Evolutionary conservation across 2,888 invertebrate species (phyloP).

Genomic region (Boloria euphrosyne): DNA sequence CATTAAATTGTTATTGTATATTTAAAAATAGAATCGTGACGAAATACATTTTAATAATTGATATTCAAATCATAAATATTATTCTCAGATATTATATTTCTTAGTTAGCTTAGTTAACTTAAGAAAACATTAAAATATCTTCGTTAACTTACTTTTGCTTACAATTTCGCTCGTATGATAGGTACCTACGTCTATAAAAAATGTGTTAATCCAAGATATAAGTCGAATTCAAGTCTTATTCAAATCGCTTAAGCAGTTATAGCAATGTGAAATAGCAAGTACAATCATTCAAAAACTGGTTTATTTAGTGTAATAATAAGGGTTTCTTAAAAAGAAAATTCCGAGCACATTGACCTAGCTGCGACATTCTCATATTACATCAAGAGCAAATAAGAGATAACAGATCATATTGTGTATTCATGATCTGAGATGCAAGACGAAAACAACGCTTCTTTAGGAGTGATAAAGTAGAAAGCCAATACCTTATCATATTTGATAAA

Average conservation of each 20-base stretch:
- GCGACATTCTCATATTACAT: conserved; percentile 14
- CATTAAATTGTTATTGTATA: neutral
- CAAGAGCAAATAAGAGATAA: conserved; percentile 20
- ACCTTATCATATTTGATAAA: conserved; percentile 11
- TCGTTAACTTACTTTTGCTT: no score
- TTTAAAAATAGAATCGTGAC: neutral
- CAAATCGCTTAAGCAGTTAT: no score
- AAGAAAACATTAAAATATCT: no score
- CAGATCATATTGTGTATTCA: conserved; percentile 24
- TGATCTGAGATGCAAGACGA: conserved; percentile 17
- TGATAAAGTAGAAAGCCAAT: conserved; percentile 24
- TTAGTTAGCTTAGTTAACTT: no score
- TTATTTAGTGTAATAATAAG: no score
- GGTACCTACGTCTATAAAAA: no score
- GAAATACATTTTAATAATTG: neutral
- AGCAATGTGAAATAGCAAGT: neutral
- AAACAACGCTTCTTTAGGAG: conserved; percentile 21
- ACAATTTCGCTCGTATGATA: no score
- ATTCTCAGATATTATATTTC: no score
- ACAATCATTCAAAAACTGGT: neutral
- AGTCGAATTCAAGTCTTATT: no score
- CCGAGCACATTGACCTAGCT: conserved; percentile 10
- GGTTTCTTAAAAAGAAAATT: neutral
- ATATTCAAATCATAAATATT: neutral
- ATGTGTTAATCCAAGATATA: no score